Evolutionary conservation across 2,797 vertebrate genomes (phyloP).

Genomic region (Holocentrus rufus): DNA sequence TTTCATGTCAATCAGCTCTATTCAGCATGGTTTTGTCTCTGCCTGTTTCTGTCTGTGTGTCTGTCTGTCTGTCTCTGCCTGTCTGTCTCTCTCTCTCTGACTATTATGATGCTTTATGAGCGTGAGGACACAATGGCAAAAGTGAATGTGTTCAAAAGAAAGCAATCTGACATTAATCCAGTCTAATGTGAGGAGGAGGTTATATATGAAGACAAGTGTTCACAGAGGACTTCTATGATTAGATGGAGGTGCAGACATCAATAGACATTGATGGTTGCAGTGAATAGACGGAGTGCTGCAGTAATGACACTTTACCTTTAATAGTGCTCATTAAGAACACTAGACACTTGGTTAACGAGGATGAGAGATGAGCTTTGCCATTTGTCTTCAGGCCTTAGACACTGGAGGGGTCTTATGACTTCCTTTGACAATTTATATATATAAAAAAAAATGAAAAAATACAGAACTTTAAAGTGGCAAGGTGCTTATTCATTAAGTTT

Average conservation of each 20-base stretch:
- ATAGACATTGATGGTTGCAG: slow-evolving; percentile 78
- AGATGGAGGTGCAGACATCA: slow-evolving; percentile 66
- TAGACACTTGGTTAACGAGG: slow-evolving; percentile 68
- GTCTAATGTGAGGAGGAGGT: slow-evolving; percentile 58
- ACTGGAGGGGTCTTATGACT: slow-evolving; percentile 22
- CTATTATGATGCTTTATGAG: slow-evolving; percentile 40
- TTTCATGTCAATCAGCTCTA: not conserved
- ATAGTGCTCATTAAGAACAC: slow-evolving; percentile 79
- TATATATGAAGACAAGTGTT: slow-evolving; percentile 64
- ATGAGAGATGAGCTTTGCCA: slow-evolving; percentile 66
- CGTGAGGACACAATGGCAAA: slow-evolving; percentile 38
- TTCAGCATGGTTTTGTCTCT: not conserved
- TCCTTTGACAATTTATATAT: no score
- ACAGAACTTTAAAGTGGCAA: not conserved
- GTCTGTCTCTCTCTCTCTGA: slow-evolving; percentile 1
- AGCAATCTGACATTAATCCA: slow-evolving; percentile 67
- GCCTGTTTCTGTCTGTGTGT: not conserved
- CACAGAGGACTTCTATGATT: slow-evolving; percentile 59
- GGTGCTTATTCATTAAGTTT: not conserved
- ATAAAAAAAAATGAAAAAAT: no score
- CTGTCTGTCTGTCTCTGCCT: not conserved
- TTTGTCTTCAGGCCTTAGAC: slow-evolving; percentile 45
- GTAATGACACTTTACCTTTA: slow-evolving; percentile 80
- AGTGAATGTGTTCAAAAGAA: slow-evolving; percentile 53
- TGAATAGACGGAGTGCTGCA: slow-evolving; percentile 75